These are phyloP conservation scores for Myathropa florea DNA, from an alignment of 2,888 invertebrate species.

Conservation along the genomic window DNA sequence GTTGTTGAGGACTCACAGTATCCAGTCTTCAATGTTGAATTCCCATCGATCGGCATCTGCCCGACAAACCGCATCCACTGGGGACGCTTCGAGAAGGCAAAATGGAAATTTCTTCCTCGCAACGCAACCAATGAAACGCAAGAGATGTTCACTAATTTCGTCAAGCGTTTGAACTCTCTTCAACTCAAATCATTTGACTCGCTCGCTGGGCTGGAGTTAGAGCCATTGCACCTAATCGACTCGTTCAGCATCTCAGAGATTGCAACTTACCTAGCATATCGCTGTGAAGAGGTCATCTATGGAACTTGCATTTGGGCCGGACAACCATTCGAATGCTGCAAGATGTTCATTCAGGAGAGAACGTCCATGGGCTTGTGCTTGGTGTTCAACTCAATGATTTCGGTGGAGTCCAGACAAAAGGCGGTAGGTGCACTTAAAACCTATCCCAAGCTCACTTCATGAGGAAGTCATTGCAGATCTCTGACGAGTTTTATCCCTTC, in stretches of 20 bases:
- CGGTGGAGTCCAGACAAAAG: conserved; percentile 75
- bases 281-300: conserved; percentile 80
- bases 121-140: conserved; percentile 67
- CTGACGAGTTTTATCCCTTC: conserved; percentile 74
- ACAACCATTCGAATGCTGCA: conserved; percentile 79
- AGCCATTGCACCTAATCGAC: conserved; percentile 56
- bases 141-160: conserved; percentile 72
- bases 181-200: conserved; percentile 72
- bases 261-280: conserved; percentile 74
- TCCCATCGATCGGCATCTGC: conserved; percentile 78
- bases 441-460: background rate
- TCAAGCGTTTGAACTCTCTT: conserved; percentile 72
- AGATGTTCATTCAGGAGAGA: conserved; percentile 80
- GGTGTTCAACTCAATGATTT: conserved; percentile 80
- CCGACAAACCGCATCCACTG: conserved; percentile 77
- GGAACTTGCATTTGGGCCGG: conserved; percentile 80
- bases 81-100: conserved; percentile 73
- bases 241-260: conserved; percentile 73
- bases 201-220: conserved; percentile 64
- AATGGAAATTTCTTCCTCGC: conserved; percentile 74
- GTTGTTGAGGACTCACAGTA: conserved; percentile 76
- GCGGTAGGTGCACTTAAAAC: conserved; percentile 40
- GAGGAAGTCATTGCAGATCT: conserved; percentile 40
- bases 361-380: conserved; percentile 81
- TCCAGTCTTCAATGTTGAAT: conserved; percentile 76